Percentiles rank a stretch among this genome's conserved stretches.
These are phyloP conservation scores for Chloropsis hardwickii DNA, from an alignment of 2,113 vertebrate species.

Conservation along the genomic window DNA sequence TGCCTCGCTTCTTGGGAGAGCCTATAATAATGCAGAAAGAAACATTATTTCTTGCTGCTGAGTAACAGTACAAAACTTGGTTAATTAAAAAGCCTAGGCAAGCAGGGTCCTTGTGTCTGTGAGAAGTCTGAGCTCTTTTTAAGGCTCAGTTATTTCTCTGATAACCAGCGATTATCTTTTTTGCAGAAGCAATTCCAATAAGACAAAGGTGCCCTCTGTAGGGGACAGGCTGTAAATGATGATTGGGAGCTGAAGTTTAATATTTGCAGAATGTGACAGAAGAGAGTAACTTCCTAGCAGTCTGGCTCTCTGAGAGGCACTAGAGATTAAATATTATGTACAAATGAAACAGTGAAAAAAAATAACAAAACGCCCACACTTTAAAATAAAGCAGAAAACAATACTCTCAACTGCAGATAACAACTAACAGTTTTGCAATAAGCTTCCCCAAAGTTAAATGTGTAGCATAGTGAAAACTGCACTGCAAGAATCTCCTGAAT, in stretches of 20 bases:
- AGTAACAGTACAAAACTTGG: not conserved
- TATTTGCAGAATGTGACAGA: not conserved
- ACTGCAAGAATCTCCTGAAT: not conserved
- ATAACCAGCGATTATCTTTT: slow-evolving; percentile 43
- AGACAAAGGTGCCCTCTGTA: slow-evolving; percentile 82
- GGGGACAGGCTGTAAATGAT: slow-evolving; percentile 71
- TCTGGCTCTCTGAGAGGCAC: not conserved
- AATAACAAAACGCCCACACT: accelerated
- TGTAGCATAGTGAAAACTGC: not conserved
- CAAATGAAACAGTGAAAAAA: not conserved
- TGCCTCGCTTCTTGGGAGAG: not conserved
- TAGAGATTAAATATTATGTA: not conserved
- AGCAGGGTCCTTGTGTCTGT: not conserved
- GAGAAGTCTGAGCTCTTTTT: not conserved
- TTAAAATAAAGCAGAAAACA: not conserved
- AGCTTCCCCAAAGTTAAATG: not conserved
- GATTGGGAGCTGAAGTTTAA: not conserved
- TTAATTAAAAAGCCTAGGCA: slow-evolving; percentile 40
- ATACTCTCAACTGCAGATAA: not conserved
- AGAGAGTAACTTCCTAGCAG: not conserved
- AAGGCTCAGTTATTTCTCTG: slow-evolving; percentile 36
- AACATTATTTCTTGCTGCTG: not conserved
- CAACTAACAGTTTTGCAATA: not conserved
- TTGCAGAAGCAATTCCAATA: slow-evolving; percentile 64
- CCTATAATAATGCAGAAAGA: not conserved